Evolutionary conservation across 2,797 vertebrate genomes (phyloP).

Genomic region (Poecile montanus): DNA sequence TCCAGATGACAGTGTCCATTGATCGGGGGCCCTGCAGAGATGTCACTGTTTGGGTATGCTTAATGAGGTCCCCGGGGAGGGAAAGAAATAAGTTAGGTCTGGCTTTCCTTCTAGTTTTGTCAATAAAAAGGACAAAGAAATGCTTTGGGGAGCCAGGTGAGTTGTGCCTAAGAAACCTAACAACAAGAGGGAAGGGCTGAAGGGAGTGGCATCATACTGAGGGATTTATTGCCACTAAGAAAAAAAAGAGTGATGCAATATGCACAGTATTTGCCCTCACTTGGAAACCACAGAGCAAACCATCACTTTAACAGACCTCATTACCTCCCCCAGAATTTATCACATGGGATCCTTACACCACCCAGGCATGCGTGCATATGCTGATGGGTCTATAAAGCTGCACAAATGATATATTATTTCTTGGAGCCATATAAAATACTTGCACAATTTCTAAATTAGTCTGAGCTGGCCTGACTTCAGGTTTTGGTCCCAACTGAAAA

Average conservation of each 20-base stretch:
- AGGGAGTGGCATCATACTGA: background rate
- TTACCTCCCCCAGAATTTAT: slow-evolving; percentile 23
- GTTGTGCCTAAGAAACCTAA: background rate
- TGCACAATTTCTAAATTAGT: slow-evolving; percentile 16
- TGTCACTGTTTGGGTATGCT: background rate
- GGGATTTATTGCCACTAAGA: background rate
- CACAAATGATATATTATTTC: background rate
- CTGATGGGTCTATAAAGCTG: background rate
- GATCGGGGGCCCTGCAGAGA: background rate
- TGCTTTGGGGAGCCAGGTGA: background rate
- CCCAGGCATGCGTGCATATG: background rate
- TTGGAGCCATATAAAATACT: slow-evolving; percentile 31
- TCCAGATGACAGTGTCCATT: background rate
- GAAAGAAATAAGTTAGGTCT: background rate
- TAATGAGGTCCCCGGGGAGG: background rate
- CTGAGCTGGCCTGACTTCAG: slow-evolving; percentile 6
- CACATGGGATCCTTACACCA: background rate
- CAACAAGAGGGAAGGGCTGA: background rate
- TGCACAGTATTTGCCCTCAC: background rate
- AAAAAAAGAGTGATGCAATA: background rate
- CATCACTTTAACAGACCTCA: background rate
- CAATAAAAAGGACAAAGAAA: background rate
- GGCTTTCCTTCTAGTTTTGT: background rate
- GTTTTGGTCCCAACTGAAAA: background rate
- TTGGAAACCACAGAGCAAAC: background rate